Evolutionary conservation across 2,888 invertebrate genomes (phyloP), one percentile per base, ranked within the genome.

Genomic region (Parapristionchus giblindavisi): DNA sequence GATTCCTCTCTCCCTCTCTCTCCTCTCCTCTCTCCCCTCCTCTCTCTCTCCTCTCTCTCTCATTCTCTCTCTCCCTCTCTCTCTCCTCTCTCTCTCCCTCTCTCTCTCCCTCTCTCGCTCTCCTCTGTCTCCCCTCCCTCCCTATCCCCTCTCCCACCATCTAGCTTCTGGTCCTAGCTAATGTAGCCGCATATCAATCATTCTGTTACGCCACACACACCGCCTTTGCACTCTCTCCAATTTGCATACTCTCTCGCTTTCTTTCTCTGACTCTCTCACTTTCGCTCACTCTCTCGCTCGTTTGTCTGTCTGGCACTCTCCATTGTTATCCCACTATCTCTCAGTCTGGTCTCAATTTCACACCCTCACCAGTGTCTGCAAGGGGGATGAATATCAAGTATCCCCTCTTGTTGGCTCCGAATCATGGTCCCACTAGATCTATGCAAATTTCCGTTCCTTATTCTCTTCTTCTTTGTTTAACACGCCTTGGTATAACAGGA

Each of bases 121-220:
- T n/a, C n/a, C 5, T 4, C 32, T 32, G n/a, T 32, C 5, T 32
- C 32, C 58, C 60, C 21, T 36, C 34, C 36, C 60, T 17, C 24
- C 21, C 8, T 34, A n/a, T 38, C 36, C 38, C 60, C 3, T 60
- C 60, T n/a, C 11, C 4, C 3, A 11, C 5, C 11, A 54, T 11
- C n/a, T 29, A 11, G 27, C 29, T 11, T 11, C n/a, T 54, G 14
- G 6, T 1, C 24, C 54, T 2, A 27, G 24, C 54, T 54, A 24
- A 27, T 4, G 11, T 21, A 11, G 24, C 54, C 34, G 63, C 63
- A 40, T 63, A 63, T 63, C 40, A 63, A 63, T 63, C 63, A 63
- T 43, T 40, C 40, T 2, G 40, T 63, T 63, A 63, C 63, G 63
- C 63, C 63, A 63, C 63, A n/a, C 63, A 38, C 63, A 52, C 4